Evolutionary conservation across 2,113 vertebrate species (phyloP).

Genomic region (Hippolais icterina): DNA sequence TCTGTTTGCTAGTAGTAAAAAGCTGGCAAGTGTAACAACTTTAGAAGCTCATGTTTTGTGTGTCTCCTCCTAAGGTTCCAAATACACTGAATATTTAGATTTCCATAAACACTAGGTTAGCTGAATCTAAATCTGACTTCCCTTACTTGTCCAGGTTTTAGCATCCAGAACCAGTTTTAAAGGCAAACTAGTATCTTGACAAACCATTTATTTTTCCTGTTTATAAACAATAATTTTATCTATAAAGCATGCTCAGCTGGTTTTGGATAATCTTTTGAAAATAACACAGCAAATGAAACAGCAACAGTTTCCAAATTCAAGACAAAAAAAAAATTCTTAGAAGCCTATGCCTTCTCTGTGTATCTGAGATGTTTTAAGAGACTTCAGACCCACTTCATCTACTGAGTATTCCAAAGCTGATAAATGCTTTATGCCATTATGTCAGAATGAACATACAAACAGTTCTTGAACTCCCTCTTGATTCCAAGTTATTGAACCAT

Average conservation of each 20-base stretch:
- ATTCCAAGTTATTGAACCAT: slow-evolving; percentile 78
- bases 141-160: neutral
- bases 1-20: neutral
- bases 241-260: neutral
- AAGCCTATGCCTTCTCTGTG: neutral
- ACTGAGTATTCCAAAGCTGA: slow-evolving; percentile 28
- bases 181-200: neutral
- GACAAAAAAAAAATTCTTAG: neutral
- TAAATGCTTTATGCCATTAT: slow-evolving; percentile 60
- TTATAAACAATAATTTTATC: neutral
- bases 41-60: neutral
- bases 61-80: neutral
- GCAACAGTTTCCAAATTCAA: neutral
- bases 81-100: neutral
- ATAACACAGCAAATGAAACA: neutral
- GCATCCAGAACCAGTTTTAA: neutral
- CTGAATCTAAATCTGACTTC: neutral
- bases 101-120: neutral
- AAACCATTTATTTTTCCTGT: neutral
- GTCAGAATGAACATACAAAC: slow-evolving; percentile 51
- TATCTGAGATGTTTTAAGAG: slow-evolving; percentile 41
- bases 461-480: slow-evolving; percentile 61
- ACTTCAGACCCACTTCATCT: slow-evolving; percentile 41
- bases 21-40: neutral
- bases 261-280: neutral